phyloP scores from a whole-genome alignment of 2,888 invertebrate species.

The Drosophila aldrichi region DNA sequence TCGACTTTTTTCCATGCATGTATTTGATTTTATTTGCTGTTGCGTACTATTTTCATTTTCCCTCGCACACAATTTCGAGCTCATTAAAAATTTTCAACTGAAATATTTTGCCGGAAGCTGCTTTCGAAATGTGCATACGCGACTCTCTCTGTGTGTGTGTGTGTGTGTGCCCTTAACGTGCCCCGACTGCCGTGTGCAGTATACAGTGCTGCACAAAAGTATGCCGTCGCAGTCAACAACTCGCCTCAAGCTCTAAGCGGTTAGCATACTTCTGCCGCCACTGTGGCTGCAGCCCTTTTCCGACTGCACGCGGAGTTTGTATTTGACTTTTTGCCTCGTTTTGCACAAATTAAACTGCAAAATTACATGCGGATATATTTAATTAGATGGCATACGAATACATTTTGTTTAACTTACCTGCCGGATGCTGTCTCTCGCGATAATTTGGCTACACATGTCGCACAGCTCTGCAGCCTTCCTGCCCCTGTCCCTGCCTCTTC shows the following conservation, averaged over 20 bases:
- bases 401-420: conserved; percentile 60
- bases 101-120: conserved; percentile 77
- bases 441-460: conserved; percentile 52
- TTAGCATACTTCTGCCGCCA: conserved; percentile 16
- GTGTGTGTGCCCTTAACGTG: conserved; percentile 31
- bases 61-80: conserved; percentile 65
- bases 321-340: conserved; percentile 66
- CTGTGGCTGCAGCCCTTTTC: conserved; percentile 25
- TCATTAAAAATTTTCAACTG: conserved; percentile 82
- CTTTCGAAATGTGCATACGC: conserved; percentile 42
- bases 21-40: conserved; percentile 37
- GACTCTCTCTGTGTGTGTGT: conserved; percentile 12
- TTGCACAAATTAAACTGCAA: conserved; percentile 67
- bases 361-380: conserved; percentile 72
- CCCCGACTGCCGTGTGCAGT: conserved; percentile 27
- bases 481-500: too few relatives aligned
- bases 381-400: conserved; percentile 69
- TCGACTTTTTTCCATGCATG: conserved; percentile 15
- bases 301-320: conserved; percentile 34
- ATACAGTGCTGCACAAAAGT: conserved; percentile 55
- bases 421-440: conserved; percentile 24
- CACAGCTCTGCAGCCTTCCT: conserved; percentile 16
- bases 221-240: conserved; percentile 15
- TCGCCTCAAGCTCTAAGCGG: background rate
- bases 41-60: conserved; percentile 34